Percentiles rank a stretch among this genome's conserved stretches.
Evolutionary conservation across 2,113 vertebrate species (phyloP).

Genomic region (Chascanopsetta lugubris): DNA sequence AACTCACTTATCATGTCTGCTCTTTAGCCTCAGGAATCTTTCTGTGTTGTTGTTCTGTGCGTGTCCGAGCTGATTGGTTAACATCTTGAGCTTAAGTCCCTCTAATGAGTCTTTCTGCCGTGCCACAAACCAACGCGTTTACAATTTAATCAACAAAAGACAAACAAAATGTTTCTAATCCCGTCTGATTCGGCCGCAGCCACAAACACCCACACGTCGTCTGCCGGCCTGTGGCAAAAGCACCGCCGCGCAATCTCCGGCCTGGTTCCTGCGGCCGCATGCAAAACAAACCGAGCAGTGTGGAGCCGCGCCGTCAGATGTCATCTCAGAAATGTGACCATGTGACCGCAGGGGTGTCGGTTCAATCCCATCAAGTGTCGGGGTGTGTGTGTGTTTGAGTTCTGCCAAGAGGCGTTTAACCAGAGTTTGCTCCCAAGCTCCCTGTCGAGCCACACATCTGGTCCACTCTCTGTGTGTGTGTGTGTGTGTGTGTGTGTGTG

Average conservation of each 20-base stretch:
- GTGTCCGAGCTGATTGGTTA: too few relatives aligned
- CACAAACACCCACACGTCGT: neutral
- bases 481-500: conserved; percentile 7
- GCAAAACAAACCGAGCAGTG: neutral
- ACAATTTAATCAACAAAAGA: neutral
- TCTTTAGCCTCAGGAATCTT: too few relatives aligned
- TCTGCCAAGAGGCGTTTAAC: conserved; percentile 33
- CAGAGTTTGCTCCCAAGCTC: conserved; percentile 11
- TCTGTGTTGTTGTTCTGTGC: too few relatives aligned
- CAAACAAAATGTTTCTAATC: neutral
- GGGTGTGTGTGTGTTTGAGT: conserved; percentile 12
- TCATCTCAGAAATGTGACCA: conserved; percentile 20
- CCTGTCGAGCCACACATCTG: conserved; percentile 45
- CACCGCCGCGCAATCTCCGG: neutral
- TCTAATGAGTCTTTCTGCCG: neutral
- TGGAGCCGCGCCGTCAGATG: neutral
- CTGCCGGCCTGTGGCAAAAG: neutral
- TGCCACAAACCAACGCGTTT: neutral
- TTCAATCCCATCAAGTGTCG: conserved; percentile 11
- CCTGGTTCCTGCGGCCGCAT: neutral
- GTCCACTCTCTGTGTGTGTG: conserved; percentile 20
- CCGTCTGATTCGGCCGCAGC: neutral
- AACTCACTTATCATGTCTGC: too few relatives aligned
- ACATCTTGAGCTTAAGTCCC: too few relatives aligned
- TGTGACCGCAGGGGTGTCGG: conserved; percentile 4